phyloP scores from a whole-genome alignment of 2,797 vertebrate species.

The Sebastiscus tertius region DNA sequence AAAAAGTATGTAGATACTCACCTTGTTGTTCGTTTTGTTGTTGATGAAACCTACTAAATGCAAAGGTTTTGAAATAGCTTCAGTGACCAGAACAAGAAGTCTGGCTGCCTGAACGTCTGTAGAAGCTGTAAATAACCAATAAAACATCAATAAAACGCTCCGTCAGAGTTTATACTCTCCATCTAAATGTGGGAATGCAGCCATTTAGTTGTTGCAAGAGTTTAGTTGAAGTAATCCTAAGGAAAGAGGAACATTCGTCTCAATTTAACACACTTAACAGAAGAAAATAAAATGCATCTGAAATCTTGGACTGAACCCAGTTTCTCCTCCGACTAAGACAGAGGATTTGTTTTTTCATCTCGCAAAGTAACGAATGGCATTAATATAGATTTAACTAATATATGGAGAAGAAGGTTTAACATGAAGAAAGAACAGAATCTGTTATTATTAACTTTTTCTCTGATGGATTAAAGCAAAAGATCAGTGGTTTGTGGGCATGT shows the following conservation, averaged over 20 bases:
- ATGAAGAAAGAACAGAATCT: neutral
- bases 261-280: neutral
- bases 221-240: neutral
- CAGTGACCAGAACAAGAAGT: neutral
- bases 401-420: neutral
- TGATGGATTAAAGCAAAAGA: neutral
- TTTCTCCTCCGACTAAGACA: neutral
- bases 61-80: neutral
- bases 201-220: neutral
- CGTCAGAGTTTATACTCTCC: neutral
- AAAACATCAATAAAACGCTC: neutral
- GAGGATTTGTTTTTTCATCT: conserved; percentile 18
- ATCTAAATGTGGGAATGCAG: neutral
- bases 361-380: neutral
- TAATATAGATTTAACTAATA: neutral
- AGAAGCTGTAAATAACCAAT: neutral
- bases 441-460: neutral
- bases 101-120: neutral
- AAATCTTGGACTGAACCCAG: neutral
- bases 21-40: neutral
- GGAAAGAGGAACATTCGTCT: conserved; percentile 4
- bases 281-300: neutral
- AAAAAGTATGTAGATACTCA: neutral
- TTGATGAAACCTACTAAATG: neutral
- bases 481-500: neutral